Evolutionary conservation across 2,888 invertebrate species (phyloP).

Genomic region (Parascotia fuliginaria): DNA sequence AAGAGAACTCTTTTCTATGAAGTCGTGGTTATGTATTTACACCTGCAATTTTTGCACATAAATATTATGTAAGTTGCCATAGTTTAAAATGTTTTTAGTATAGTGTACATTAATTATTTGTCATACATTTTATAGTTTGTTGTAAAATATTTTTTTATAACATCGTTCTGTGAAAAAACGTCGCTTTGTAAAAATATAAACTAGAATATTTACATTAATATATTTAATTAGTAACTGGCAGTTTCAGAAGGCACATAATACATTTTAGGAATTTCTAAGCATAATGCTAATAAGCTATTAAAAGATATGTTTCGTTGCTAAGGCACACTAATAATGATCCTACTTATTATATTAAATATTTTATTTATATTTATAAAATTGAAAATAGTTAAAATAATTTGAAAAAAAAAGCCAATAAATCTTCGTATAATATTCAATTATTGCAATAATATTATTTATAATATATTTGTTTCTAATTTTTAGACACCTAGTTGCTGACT

Average conservation of each 20-base stretch:
- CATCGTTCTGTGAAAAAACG: constrained; percentile 66
- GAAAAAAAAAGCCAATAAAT: constrained; percentile 2
- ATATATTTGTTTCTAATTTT: background rate
- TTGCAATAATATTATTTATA: constrained; percentile 21
- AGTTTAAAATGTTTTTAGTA: no score
- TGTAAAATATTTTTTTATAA: background rate
- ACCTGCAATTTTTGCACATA: background rate
- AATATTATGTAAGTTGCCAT: no score
- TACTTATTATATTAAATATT: constrained; percentile 14
- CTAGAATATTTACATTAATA: constrained; percentile 72
- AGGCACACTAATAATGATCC: constrained; percentile 34
- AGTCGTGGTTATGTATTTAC: no score
- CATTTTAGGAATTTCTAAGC: constrained; percentile 23
- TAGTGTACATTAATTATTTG: background rate
- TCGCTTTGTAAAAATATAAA: constrained; percentile 44
- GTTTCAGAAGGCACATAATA: constrained; percentile 75
- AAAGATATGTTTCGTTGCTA: constrained; percentile 41
- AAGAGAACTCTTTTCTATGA: no score
- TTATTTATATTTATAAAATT: constrained; percentile 20
- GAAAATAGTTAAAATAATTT: background rate
- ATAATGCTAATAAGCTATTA: constrained; percentile 22
- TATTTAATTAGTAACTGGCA: constrained; percentile 77
- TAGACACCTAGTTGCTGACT: constrained; percentile 14
- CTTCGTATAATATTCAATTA: constrained; percentile 15
- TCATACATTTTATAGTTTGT: background rate